phyloP scores from a whole-genome alignment of 2,113 vertebrate species.

The Nycticebus coucang region DNA sequence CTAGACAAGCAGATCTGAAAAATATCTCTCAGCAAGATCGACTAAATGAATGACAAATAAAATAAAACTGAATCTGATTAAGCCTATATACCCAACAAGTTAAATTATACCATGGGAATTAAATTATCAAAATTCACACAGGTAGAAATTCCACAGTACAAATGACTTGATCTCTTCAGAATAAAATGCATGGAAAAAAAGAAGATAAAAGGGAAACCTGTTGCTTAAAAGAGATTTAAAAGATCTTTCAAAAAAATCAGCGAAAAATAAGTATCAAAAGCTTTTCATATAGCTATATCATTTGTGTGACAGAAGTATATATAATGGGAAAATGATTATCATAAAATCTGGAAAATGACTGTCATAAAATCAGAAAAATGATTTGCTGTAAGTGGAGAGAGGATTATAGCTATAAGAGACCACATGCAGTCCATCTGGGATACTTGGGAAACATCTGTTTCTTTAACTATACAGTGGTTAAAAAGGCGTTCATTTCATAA shows the following conservation, averaged over 20 bases:
- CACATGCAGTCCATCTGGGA: background rate
- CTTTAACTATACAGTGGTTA: background rate
- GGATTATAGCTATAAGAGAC: background rate
- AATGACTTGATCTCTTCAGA: background rate
- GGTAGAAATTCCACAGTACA: background rate
- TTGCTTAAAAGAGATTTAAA: background rate
- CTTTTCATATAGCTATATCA: background rate
- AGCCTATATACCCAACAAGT: background rate
- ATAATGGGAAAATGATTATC: background rate
- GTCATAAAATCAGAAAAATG: background rate
- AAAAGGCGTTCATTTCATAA: background rate
- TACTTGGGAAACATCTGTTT: background rate
- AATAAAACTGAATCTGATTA: background rate
- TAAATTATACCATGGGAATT: background rate
- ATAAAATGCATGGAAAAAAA: background rate
- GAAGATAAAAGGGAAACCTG: background rate
- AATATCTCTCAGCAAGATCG: background rate
- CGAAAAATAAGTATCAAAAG: background rate
- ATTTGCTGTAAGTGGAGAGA: background rate
- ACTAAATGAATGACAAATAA: background rate
- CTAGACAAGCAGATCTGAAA: background rate
- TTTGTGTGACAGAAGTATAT: background rate
- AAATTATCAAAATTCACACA: background rate
- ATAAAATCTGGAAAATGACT: background rate
- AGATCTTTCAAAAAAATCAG: background rate